Percentiles rank a stretch among this genome's conserved stretches.
Evolutionary conservation across 2,888 invertebrate species (phyloP).

Genomic region (Heliconius ismenius): DNA sequence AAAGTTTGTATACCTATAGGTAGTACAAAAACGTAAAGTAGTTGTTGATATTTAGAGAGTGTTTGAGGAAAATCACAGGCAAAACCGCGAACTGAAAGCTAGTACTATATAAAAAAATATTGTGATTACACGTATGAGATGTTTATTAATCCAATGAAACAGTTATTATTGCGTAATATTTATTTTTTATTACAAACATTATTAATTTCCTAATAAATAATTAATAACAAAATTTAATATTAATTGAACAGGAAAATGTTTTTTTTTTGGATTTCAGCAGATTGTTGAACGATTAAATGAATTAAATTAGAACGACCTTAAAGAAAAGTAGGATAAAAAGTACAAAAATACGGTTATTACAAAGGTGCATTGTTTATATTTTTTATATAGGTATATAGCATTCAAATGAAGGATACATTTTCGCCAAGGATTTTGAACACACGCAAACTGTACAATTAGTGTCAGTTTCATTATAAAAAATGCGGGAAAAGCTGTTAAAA

Average conservation of each 20-base stretch:
- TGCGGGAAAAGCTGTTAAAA: constrained; percentile 30
- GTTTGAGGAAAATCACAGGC: neutral
- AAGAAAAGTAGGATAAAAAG: constrained; percentile 5
- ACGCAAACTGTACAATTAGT: constrained; percentile 24
- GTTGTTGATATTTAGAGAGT: too few relatives aligned
- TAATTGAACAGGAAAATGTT: neutral
- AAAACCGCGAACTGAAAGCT: neutral
- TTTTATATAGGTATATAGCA: constrained; percentile 14
- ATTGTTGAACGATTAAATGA: neutral
- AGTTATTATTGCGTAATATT: neutral
- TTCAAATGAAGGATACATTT: constrained; percentile 32
- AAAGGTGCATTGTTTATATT: constrained; percentile 17
- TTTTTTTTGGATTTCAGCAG: neutral
- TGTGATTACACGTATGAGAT: neutral
- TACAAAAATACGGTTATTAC: neutral
- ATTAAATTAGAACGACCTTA: constrained; percentile 5
- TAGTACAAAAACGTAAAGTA: too few relatives aligned
- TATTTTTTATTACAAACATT: neutral
- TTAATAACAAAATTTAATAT: neutral
- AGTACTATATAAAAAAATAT: neutral
- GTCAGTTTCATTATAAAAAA: constrained; percentile 23
- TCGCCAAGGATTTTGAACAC: constrained; percentile 22
- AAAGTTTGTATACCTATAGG: too few relatives aligned
- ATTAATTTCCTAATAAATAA: neutral
- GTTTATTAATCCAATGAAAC: neutral